These are phyloP conservation scores for Sanderia malayensis DNA, from an alignment of 30 jellyfish, hydroid and myxozoan genomes.

Conservation along the genomic window DNA sequence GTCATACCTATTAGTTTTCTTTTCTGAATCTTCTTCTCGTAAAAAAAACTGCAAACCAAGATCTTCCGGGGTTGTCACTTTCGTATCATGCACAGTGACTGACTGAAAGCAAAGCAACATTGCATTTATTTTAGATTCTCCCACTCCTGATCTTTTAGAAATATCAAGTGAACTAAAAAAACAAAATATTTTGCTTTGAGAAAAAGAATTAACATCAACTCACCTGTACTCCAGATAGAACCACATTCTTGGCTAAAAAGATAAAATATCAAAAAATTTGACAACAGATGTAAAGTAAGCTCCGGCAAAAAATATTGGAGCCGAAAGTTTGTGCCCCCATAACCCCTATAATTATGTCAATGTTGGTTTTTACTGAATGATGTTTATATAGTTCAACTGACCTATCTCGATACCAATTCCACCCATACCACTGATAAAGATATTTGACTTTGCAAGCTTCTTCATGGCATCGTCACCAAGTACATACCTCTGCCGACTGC, in stretches of 20 bases:
- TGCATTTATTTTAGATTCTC: too few relatives aligned
- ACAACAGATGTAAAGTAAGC: too few relatives aligned
- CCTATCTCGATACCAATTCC: slow-evolving; percentile 92
- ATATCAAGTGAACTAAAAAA: too few relatives aligned
- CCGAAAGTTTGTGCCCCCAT: too few relatives aligned
- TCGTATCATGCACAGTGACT: slow-evolving; percentile 52
- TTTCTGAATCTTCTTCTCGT: slow-evolving; percentile 57
- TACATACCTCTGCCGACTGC: slow-evolving; percentile 92
- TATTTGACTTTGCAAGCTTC: slow-evolving; percentile 72
- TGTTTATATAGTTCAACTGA: too few relatives aligned
- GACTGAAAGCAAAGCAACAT: slow-evolving; percentile 51
- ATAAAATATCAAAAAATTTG: too few relatives aligned
- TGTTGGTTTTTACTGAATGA: too few relatives aligned
- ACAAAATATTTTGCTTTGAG: too few relatives aligned
- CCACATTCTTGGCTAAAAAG: slow-evolving; percentile 87
- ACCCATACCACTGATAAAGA: slow-evolving; percentile 79
- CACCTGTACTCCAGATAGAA: slow-evolving; percentile 92
- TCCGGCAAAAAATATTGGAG: too few relatives aligned
- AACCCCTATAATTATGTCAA: too few relatives aligned
- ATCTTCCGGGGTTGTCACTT: slow-evolving; percentile 25
- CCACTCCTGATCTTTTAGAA: too few relatives aligned
- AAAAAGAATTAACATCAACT: background rate
- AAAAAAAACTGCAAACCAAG: slow-evolving; percentile 79
- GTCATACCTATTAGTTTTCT: slow-evolving; percentile 60
- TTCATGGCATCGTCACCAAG: slow-evolving; percentile 97